Conservation (phyloP, 1,140 invertebrate genomes). For the Caenorhabditis brenneri region DNA sequence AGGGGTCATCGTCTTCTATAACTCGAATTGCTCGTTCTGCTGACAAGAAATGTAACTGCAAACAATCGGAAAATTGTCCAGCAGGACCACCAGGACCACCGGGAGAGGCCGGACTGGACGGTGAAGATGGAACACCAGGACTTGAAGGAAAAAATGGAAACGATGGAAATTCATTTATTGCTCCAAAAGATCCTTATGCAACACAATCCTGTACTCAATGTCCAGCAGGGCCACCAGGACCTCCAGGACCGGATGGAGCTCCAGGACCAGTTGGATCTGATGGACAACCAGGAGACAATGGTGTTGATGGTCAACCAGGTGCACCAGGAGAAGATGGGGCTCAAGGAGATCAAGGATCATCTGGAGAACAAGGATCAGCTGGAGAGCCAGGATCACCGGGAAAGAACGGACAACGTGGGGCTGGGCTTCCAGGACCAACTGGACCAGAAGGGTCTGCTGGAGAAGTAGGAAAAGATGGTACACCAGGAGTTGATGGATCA, state of each 20-base stretch:
- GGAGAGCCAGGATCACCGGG: not conserved
- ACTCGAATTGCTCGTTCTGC: not conserved
- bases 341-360: conserved; percentile 13
- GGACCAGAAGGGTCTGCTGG: not conserved
- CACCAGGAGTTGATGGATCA: conserved; percentile 4
- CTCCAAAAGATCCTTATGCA: not conserved
- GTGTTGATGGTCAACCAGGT: not conserved
- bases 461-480: not conserved
- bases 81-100: not conserved
- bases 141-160: not conserved
- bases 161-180: not conserved
- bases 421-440: not conserved
- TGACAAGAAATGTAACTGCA: not conserved
- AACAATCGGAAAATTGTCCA: not conserved
- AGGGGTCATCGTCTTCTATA: not conserved
- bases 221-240: not conserved
- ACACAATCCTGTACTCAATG: not conserved
- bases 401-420: conserved; percentile 20
- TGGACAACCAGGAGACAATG: not conserved
- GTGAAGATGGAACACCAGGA: not conserved
- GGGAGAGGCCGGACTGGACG: not conserved
- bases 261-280: conserved; percentile 7
- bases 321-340: not conserved
- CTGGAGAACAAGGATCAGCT: not conserved
- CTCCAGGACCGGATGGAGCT: not conserved